Evolutionary conservation across 2,888 invertebrate genomes (phyloP), one percentile per base, ranked within the genome.

Genomic region (Rhopalosiphum nymphaeae): DNA sequence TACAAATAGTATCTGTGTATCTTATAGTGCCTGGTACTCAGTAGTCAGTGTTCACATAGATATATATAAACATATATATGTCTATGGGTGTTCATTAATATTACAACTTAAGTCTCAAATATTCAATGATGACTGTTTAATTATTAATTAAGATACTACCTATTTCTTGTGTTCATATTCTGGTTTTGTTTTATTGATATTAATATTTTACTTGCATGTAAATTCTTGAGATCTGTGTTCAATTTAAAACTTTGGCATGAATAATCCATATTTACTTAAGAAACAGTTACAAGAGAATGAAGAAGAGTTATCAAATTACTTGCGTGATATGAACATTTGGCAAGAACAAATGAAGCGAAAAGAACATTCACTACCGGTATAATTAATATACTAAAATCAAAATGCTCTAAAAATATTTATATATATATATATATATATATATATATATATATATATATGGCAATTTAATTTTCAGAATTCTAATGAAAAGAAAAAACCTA

Each of bases 241-340:
- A 46, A 1, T 13, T n/a, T 42, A 4, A 26, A 9, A 42, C 29
- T 84, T 89, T 56, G 94, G 91, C 29, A 94, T 94, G 94, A 94
- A 94, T 87, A 94, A 94, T 91, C 78, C 97, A 95, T 96, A 97
- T 95, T 96, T 97, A 95, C 96, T 98, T 94, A 98, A 98, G 96
- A 97, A 97, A 95, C 97, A 98, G 96, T 96, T 97, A 94, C 97
- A 97, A 95, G 97, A 98, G 95, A 98, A 98, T 96, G 97, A 97
- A 53, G 96, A 97, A 95, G 97, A 97, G 95, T 96, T 98, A 93
- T 96, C 97, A 95, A 97, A 96, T 95, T 98, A 97, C 96, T 92
- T 95, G 53, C 91, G 94, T 61, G 95, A 95, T 89, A 94, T 95
- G 92, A 95, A 95, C 84, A 94, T 94, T 88, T 95, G 95, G 95